Conservation (phyloP, 2,888 invertebrate species). For the Netelia inedita region DNA sequence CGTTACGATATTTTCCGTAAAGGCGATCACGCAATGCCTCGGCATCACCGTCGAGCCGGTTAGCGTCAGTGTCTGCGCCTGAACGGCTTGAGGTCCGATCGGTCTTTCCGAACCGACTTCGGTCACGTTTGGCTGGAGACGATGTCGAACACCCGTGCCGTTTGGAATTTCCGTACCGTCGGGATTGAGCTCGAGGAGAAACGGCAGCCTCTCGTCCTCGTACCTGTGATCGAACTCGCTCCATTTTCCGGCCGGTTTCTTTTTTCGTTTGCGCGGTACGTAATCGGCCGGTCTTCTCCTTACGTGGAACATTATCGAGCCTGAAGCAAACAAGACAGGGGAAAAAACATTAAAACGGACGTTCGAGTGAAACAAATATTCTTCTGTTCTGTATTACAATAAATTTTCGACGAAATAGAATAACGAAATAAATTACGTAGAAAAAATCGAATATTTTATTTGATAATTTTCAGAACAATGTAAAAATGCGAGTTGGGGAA, state of each 20-base stretch:
- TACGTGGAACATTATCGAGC: constrained; percentile 99
- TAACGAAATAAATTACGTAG: too few species aligned
- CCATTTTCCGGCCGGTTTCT: constrained; percentile 89
- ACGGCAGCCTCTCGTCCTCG: constrained; percentile 87
- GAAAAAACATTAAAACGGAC: background rate
- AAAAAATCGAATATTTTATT: too few species aligned
- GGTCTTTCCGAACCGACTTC: constrained; percentile 93
- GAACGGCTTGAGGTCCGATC: constrained; percentile 85
- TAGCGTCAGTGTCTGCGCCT: constrained; percentile 88
- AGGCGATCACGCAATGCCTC: constrained; percentile 97
- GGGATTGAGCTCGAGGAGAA: constrained; percentile 93
- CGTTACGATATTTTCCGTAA: constrained; percentile 96
- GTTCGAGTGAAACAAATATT: background rate
- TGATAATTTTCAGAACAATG: background rate
- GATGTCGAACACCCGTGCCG: constrained; percentile 85
- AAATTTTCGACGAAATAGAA: too few species aligned
- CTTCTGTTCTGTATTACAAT: background rate
- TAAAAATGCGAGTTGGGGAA: background rate
- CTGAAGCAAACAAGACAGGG: constrained; percentile 85
- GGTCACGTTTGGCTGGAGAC: constrained; percentile 88
- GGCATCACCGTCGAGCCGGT: constrained; percentile 97
- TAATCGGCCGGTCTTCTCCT: constrained; percentile 96
- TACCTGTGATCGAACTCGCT: constrained; percentile 86
- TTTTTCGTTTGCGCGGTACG: constrained; percentile 95
- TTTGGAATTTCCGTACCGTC: constrained; percentile 87